Evolutionary conservation across 2,888 invertebrate genomes (phyloP).

Genomic region (Pyrrhia umbra): DNA sequence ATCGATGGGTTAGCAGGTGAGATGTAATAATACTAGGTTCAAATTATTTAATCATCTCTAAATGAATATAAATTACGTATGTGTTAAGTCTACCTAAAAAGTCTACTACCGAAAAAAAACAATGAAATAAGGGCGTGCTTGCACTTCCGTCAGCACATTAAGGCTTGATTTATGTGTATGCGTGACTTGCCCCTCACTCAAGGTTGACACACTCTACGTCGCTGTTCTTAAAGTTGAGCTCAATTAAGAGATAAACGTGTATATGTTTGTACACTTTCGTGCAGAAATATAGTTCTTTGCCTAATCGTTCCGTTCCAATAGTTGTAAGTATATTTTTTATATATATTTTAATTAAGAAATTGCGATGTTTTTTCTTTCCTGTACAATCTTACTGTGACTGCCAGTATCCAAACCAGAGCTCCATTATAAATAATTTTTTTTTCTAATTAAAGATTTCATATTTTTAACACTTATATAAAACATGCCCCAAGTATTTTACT

Average conservation of each 20-base stretch:
- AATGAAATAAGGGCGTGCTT: slow-evolving; percentile 20
- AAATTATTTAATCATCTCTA: no score
- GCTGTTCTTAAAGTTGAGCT: slow-evolving; percentile 15
- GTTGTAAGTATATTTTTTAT: no score
- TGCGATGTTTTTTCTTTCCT: no score
- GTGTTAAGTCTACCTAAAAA: background rate
- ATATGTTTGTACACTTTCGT: background rate
- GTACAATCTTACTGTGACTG: no score
- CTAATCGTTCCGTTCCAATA: no score
- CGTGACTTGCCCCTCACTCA: slow-evolving; percentile 28
- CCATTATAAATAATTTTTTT: no score
- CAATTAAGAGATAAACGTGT: slow-evolving; percentile 1
- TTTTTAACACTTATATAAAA: background rate
- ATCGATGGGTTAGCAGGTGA: no score
- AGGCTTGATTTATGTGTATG: slow-evolving; percentile 32
- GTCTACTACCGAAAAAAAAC: background rate
- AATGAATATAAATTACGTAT: background rate
- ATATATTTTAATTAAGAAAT: no score
- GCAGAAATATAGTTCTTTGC: no score
- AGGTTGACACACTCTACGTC: slow-evolving; percentile 5
- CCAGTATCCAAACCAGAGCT: no score
- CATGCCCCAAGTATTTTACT: slow-evolving; percentile 6
- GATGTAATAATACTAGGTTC: no score
- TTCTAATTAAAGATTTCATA: background rate
- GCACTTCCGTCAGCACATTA: slow-evolving; percentile 29